These are phyloP conservation scores for Psittacula cyanocephala DNA, from an alignment of 2,113 vertebrate species.

Conservation along the genomic window DNA sequence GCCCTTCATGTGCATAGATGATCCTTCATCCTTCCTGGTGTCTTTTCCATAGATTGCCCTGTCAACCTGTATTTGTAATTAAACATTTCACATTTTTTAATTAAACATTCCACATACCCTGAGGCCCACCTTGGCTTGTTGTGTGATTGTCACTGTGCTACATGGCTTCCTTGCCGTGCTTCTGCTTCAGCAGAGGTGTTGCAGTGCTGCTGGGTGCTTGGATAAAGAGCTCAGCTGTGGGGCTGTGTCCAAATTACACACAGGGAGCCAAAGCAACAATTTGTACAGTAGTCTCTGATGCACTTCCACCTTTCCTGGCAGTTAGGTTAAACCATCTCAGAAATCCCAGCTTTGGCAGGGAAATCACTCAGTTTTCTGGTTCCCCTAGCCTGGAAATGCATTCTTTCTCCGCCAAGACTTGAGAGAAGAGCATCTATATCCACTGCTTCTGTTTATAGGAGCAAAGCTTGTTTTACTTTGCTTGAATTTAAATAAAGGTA, in stretches of 20 bases:
- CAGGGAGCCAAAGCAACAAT: not conserved
- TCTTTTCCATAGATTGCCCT: not conserved
- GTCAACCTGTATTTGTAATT: not conserved
- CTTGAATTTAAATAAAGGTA: conserved; percentile 47
- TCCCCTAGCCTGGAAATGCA: not conserved
- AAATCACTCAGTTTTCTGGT: not conserved
- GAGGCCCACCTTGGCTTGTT: not conserved
- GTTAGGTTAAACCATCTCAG: not conserved
- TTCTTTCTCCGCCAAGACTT: conserved; percentile 3
- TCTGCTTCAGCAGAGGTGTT: not conserved
- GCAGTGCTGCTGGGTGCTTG: not conserved
- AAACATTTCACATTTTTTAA: not conserved
- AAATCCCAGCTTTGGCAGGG: conserved; percentile 1
- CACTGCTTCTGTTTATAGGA: conserved; percentile 7
- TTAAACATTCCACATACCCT: not conserved
- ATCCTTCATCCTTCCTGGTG: not conserved
- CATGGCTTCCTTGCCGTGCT: fast-evolving
- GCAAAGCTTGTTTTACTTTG: conserved; percentile 25
- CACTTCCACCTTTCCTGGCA: not conserved
- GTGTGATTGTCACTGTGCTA: not conserved
- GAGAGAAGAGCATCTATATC: conserved; percentile 8
- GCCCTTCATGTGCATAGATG: fast-evolving
- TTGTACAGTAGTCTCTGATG: not conserved
- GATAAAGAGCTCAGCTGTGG: not conserved
- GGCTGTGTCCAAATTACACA: not conserved